Percentiles rank a stretch among this genome's conserved stretches.
Conservation (phyloP, 2,888 invertebrate genomes). For the Leucania comma region DNA sequence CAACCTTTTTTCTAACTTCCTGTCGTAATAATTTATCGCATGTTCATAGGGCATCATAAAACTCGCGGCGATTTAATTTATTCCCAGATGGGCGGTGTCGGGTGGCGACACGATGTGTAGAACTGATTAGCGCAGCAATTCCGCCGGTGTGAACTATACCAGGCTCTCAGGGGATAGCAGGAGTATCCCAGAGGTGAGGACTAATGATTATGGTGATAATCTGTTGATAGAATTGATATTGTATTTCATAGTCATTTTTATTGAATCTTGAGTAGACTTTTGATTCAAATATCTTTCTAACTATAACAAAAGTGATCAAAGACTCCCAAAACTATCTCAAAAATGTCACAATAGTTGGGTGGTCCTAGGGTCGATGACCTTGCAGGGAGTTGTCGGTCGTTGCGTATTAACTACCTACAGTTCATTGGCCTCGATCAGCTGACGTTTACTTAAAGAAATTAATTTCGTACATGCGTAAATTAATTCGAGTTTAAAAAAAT, state of each 20-base stretch:
- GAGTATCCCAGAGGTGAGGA: constrained; percentile 9
- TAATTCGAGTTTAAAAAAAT: too few relatives aligned
- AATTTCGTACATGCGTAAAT: too few relatives aligned
- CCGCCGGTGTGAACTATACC: constrained; percentile 53
- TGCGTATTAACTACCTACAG: too few relatives aligned
- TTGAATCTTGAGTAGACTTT: background rate
- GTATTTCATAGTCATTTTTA: background rate
- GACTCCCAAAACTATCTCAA: too few relatives aligned
- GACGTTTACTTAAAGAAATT: too few relatives aligned
- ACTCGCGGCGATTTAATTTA: constrained; percentile 65
- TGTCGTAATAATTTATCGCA: constrained; percentile 38
- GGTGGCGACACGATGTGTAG: constrained; percentile 68
- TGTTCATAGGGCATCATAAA: constrained; percentile 57
- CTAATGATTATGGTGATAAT: constrained; percentile 10
- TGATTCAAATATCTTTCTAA: too few relatives aligned
- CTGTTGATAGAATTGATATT: background rate
- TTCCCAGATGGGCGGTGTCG: constrained; percentile 73
- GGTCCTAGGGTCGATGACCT: too few relatives aligned
- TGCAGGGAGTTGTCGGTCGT: too few relatives aligned
- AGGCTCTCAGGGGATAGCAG: constrained; percentile 31
- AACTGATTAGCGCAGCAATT: constrained; percentile 74
- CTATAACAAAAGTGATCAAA: too few relatives aligned
- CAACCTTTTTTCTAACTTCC: constrained; percentile 11
- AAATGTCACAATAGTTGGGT: too few relatives aligned
- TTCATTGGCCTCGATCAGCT: too few relatives aligned